These are phyloP conservation scores for Platerodrilus igneus DNA, from an alignment of 2,888 invertebrate species.

Conservation along the genomic window DNA sequence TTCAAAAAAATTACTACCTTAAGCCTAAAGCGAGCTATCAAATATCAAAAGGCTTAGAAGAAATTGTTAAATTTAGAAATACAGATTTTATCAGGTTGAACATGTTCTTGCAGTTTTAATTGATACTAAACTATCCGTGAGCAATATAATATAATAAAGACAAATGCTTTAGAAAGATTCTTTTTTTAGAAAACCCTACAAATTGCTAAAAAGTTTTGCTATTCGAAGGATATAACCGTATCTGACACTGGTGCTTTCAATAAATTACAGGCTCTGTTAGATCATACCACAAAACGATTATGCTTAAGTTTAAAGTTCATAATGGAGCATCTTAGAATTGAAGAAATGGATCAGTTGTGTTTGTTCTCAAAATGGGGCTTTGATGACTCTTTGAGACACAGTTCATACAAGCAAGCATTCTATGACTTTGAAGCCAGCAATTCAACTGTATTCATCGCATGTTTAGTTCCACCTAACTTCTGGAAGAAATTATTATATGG, in stretches of 20 bases:
- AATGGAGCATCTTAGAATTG: neutral
- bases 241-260: slow-evolving; percentile 25
- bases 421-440: slow-evolving; percentile 28
- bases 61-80: slow-evolving; percentile 13
- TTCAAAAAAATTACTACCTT: slow-evolving; percentile 23
- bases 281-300: slow-evolving; percentile 26
- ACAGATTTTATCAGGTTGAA: slow-evolving; percentile 26
- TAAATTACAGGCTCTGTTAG: slow-evolving; percentile 27
- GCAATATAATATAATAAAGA: slow-evolving; percentile 32
- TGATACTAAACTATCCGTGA: slow-evolving; percentile 30
- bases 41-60: slow-evolving; percentile 15
- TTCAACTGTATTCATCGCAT: slow-evolving; percentile 32
- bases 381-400: slow-evolving; percentile 28
- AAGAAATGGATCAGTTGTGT: slow-evolving; percentile 11
- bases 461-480: slow-evolving; percentile 33
- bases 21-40: slow-evolving; percentile 17
- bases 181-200: slow-evolving; percentile 31
- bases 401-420: slow-evolving; percentile 30
- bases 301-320: neutral
- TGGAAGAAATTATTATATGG: slow-evolving; percentile 32
- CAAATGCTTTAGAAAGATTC: slow-evolving; percentile 30
- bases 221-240: slow-evolving; percentile 28
- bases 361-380: slow-evolving; percentile 19
- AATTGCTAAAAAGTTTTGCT: slow-evolving; percentile 29
- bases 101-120: slow-evolving; percentile 30